Base-by-base conservation (phyloP, 2,113 vertebrate species). In the Syrrhaptes paradoxus region DNA sequence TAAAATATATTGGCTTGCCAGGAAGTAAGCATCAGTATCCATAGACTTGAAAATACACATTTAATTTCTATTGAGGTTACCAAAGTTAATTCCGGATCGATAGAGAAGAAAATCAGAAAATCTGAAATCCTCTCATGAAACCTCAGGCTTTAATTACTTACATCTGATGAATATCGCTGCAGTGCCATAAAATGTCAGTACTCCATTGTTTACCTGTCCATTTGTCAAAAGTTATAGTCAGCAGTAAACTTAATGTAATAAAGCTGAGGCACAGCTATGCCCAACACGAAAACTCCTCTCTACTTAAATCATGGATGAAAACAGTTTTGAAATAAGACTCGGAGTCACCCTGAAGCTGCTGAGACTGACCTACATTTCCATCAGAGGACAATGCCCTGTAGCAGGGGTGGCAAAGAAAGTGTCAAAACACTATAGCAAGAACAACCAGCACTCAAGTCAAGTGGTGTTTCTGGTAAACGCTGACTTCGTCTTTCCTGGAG, bases 291-390 rank as follows among this genome's bases (percentile, higher is more conserved):
- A 61, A 15, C 32, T n/a, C 17, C 28, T 63, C 54, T 61, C 63
- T 73, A 32, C 45, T 68, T 61, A 29, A 75, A 65, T 26, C 36
- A 70, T 8, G 21, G n/a, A 29, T 58, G n/a, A 85, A 85, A 90
- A 24, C 21, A 76, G 41, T 68, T 88, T 54, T 46, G 34, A 74
- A 89, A 14, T 17, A 90, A 66, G 58, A 62, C 28, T 28, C 6
- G 61, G 63, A 65, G 41, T 49, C 86, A 80, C 31, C n/a, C 49
- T 12, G 8, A 88, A 95, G 51, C 36, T 67, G 34, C 65, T 32
- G 79, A 86, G 29, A 24, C 29, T 84, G 83, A 92, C 86, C 85
- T 93, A 89, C 62, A 85, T 90, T 90, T 89, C 83, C 48, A 51
- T 13, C 36, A 51, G 83, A 81, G n/a, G 48, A 38, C 41, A 86